These are phyloP conservation scores for Desmophyllum pertusum DNA, from an alignment of 92 coral and sea anemone genomes.

Conservation along the genomic window DNA sequence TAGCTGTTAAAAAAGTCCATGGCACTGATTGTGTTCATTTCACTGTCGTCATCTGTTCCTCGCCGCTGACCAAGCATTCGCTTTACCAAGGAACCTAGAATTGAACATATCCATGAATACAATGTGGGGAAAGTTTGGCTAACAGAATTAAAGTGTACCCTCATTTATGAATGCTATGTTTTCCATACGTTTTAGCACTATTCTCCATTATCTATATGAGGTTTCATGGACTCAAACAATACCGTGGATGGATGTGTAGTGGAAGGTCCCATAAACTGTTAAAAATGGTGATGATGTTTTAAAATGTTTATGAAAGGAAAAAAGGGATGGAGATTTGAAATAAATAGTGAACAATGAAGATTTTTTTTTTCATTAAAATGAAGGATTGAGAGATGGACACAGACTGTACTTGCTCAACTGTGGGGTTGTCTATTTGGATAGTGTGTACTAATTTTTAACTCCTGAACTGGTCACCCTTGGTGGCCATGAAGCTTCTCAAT, in stretches of 20 bases:
- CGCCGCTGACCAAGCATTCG: constrained; percentile 78
- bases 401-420: too few species aligned
- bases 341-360: too few species aligned
- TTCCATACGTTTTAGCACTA: background rate
- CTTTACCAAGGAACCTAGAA: constrained; percentile 71
- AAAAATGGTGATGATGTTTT: too few species aligned
- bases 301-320: too few species aligned
- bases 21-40: constrained; percentile 64
- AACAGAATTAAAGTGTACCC: background rate
- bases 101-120: background rate
- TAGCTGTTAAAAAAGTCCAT: constrained; percentile 72
- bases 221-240: too few species aligned
- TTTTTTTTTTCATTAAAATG: too few species aligned
- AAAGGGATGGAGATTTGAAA: background rate
- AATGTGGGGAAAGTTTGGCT: background rate
- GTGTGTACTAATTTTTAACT: too few species aligned
- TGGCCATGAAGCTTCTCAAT: too few species aligned
- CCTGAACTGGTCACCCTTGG: too few species aligned
- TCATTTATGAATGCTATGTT: background rate
- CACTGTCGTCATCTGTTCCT: constrained; percentile 67
- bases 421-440: too few species aligned
- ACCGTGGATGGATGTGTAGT: background rate
- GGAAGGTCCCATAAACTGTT: background rate
- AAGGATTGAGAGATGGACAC: too few species aligned
- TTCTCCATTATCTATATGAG: background rate